A percentile compares a stretch with the other conserved stretches of the same genome.
Conservation (phyloP, 2,113 vertebrate species). For the Pseudolaguvia tuberculata region DNA sequence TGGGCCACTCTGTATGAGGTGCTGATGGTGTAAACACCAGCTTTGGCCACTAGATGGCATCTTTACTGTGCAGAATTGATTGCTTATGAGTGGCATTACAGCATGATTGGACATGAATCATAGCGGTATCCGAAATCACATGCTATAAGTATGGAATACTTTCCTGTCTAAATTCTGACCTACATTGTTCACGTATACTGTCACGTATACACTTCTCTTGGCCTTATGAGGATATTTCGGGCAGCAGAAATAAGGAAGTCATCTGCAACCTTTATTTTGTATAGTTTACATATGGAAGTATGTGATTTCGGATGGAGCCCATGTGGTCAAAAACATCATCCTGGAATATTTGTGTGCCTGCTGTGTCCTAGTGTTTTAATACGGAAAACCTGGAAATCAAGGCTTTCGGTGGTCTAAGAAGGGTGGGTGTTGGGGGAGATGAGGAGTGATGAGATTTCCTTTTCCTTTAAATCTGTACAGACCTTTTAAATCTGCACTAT, state of each 20-base stretch:
- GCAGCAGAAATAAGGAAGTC: too few relatives aligned
- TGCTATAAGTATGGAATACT: too few relatives aligned
- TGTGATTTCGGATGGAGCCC: too few relatives aligned
- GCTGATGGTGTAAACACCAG: slow-evolving; percentile 45
- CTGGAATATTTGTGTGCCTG: not conserved
- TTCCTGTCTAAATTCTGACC: too few relatives aligned
- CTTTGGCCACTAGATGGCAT: slow-evolving; percentile 61
- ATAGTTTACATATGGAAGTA: not conserved
- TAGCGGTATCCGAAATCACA: not conserved
- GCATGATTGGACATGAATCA: not conserved
- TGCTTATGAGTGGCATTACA: not conserved
- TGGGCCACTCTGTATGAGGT: slow-evolving; percentile 9
- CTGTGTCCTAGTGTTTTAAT: not conserved
- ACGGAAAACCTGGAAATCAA: slow-evolving; percentile 1
- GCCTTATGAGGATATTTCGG: too few relatives aligned
- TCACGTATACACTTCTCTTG: too few relatives aligned
- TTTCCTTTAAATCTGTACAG: slow-evolving; percentile 30
- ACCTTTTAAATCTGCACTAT: slow-evolving; percentile 61
- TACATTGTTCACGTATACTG: too few relatives aligned
- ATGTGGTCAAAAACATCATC: not conserved
- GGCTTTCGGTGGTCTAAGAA: not conserved
- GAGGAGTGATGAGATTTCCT: slow-evolving; percentile 2
- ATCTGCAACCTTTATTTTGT: too few relatives aligned
- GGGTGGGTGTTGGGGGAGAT: not conserved
- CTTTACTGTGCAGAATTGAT: slow-evolving; percentile 31